Base-by-base conservation (phyloP, 2,113 vertebrate genomes). In the Corythoichthys haematopterus region DNA sequence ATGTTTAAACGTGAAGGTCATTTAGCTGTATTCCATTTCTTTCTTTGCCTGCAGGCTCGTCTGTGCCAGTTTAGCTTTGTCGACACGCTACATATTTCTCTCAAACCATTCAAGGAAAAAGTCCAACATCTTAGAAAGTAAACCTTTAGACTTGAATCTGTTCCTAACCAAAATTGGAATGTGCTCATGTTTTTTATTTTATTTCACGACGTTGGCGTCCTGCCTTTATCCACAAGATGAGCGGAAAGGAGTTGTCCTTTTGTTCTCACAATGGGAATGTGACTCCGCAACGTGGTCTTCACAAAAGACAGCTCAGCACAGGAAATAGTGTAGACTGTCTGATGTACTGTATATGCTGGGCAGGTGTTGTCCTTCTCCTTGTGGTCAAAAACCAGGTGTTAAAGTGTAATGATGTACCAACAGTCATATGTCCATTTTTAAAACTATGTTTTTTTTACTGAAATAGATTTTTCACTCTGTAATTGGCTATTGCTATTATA, bases 161-260 rank as follows among this genome's bases (percentile, higher is more conserved):
- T 69, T 73, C 76, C 61, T 69, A 1, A 0, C 13, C 53, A 71
- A 59, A 57, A 61, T 6, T 65, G 51, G 66, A 69, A 70, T 35
- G 36, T 59, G 62, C 47, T 51, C 50, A 20, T 14, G 28, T 64
- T 82, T 74, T 84, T n/a, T n/a, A n/a, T 80, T 75, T 37, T 45
- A 40, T 62, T 66, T 8, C 20, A 28, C 20, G 4, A 28, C 50
- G 70, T 65, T 75, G 71, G 75, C 65, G 50, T 84, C 71, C 45
- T 59, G 72, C 50, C 80, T 69, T 77, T 68, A 71, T 80, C 53
- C 72, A 76, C 50, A 70, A 52, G 57, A 69, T 28, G 66, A 36
- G 71, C 81, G 84, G 88, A 87, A 78, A 74, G 80, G 83, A 80
- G 83, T 66, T 57, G 67, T 70, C 48, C 67, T 75, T 74, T 78